phyloP scores from a whole-genome alignment of 2,888 invertebrate species.

The Lithophane ornitopus region DNA sequence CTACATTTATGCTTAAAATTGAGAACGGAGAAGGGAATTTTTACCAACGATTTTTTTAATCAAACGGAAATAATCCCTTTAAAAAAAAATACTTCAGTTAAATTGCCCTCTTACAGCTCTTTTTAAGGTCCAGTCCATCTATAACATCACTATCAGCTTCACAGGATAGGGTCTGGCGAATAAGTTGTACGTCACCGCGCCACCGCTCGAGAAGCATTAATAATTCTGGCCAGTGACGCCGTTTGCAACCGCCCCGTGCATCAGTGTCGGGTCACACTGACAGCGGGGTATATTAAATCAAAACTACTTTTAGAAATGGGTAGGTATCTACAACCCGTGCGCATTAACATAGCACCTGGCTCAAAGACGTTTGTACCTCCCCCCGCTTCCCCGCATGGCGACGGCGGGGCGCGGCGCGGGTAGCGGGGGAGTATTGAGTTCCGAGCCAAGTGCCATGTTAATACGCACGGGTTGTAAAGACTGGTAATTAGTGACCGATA shows the following conservation, averaged over 20 bases:
- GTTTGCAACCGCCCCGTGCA: constrained; percentile 46
- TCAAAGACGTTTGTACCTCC: too few relatives aligned
- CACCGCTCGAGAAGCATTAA: constrained; percentile 57
- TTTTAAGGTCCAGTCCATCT: neutral
- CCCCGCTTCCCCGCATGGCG: too few relatives aligned
- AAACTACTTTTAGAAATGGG: neutral
- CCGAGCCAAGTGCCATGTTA: too few relatives aligned
- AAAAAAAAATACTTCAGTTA: neutral
- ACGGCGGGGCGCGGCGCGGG: too few relatives aligned
- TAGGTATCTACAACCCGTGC: too few relatives aligned
- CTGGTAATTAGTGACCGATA: too few relatives aligned
- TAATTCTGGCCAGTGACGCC: constrained; percentile 61
- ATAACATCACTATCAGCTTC: constrained; percentile 21
- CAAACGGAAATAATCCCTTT: too few relatives aligned
- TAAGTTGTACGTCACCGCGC: constrained; percentile 56
- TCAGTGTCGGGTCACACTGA: constrained; percentile 18
- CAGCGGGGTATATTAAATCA: neutral
- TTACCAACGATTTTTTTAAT: neutral
- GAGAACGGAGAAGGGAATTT: too few relatives aligned
- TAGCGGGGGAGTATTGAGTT: too few relatives aligned
- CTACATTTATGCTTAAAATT: neutral
- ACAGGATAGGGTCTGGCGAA: constrained; percentile 32
- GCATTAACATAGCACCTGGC: too few relatives aligned
- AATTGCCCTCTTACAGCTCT: neutral
- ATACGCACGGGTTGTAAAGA: too few relatives aligned